Base-by-base conservation (phyloP, 2,797 vertebrate species). In the Muscicapa comitata region DNA sequence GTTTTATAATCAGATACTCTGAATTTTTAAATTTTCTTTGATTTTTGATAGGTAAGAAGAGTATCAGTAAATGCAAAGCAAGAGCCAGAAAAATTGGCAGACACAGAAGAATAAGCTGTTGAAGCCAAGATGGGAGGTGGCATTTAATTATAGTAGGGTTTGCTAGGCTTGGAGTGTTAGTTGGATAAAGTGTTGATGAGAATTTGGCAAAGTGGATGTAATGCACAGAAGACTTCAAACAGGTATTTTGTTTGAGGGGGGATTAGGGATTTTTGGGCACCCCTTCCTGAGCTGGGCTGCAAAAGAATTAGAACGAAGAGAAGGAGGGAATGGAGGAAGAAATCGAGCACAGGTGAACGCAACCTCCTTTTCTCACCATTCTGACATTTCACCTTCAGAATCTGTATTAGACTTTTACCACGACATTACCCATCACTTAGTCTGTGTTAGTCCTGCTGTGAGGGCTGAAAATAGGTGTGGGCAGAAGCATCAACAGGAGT, bases 121-220 rank as follows among this genome's bases (percentile, higher is more conserved):
- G 74, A 66, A 95, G 77, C 81, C 59, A 70, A 58, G 86, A 67
- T 10, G 1, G 67, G 89, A 93, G 89, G 89, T 6, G 24, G 94
- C 43, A 50, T 94, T 96, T 96, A 92, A 95, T 89, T 96, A 87
- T 85, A 79, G 84, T 12, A 70, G 66, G 48, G 48, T 45, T 93
- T 96, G 71, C 88, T 87, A 35, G 72, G 80, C 89, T 85, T 58
- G 43, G 40, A 55, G 48, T 84, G 77, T 70, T 89, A 55, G 94
- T 37, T 94, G 84, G 84, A 78, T 92, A 4, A 96, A 81, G 91
- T 89, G 91, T 94, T 94, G 84, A 87, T 79, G 51, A 78, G 74
- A 72, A 38, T 84, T 78, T 89, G 89, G 67, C 74, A 53, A 14
- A 40, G 74, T 79, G 55, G 26, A 37, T 87, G 57, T 85, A 51